A percentile compares a stretch with the other conserved stretches of the same genome.
Evolutionary conservation across 2,797 vertebrate species (phyloP).

Genomic region (Menidia menidia): DNA sequence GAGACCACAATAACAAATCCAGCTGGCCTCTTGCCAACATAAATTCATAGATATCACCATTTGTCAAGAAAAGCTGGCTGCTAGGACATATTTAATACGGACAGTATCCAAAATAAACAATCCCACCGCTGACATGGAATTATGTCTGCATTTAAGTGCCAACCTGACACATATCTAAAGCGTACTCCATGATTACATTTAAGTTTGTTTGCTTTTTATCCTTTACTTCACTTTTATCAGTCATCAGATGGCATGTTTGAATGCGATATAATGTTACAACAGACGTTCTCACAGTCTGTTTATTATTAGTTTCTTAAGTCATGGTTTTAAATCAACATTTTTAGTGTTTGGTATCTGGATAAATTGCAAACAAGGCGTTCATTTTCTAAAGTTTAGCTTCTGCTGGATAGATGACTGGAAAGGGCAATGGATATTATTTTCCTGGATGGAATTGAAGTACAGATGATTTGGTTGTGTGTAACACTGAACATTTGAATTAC

Average conservation of each 20-base stretch:
- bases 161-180: constrained; percentile 53
- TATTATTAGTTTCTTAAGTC: not conserved
- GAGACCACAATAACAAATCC: constrained; percentile 65
- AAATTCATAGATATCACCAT: constrained; percentile 78
- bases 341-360: not conserved
- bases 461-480: not conserved
- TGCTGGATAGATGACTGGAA: not conserved
- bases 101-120: constrained; percentile 84
- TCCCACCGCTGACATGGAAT: constrained; percentile 75
- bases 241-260: constrained; percentile 6
- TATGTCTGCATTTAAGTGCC: constrained; percentile 66
- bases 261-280: constrained; percentile 21
- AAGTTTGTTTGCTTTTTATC: constrained; percentile 1
- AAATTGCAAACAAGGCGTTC: not conserved
- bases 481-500: not conserved
- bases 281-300: not conserved
- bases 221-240: constrained; percentile 6
- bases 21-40: constrained; percentile 60
- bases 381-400: not conserved
- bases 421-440: not conserved
- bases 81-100: constrained; percentile 71
- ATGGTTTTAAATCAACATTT: not conserved
- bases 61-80: constrained; percentile 73
- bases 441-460: not conserved
- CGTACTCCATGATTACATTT: constrained; percentile 4